Percentiles rank a stretch among this genome's conserved stretches.
Evolutionary conservation across 2,888 invertebrate species (phyloP).

Genomic region (Drepana falcataria): DNA sequence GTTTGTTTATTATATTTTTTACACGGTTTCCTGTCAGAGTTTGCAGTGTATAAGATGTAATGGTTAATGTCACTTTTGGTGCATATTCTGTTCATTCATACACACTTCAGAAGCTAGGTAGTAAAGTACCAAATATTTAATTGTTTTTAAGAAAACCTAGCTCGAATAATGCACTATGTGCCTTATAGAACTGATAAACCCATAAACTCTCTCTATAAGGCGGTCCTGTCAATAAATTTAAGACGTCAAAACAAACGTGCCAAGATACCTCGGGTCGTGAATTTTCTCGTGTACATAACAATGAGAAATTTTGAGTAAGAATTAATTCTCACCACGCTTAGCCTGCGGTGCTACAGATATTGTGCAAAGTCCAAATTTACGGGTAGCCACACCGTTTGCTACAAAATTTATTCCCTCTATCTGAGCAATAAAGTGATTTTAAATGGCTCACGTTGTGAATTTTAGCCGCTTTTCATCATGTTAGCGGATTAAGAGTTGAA

Average conservation of each 20-base stretch:
- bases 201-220: conserved; percentile 11
- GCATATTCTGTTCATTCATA: too few relatives aligned
- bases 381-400: conserved; percentile 40
- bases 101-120: too few relatives aligned
- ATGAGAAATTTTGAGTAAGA: conserved; percentile 38
- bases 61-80: too few relatives aligned
- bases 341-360: conserved; percentile 44
- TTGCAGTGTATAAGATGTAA: too few relatives aligned
- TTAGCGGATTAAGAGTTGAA: neutral
- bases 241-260: conserved; percentile 17
- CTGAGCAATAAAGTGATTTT: conserved; percentile 49
- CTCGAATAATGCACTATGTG: too few relatives aligned
- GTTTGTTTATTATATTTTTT: too few relatives aligned
- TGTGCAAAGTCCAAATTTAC: conserved; percentile 57
- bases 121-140: too few relatives aligned
- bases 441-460: conserved; percentile 40
- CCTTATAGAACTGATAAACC: neutral
- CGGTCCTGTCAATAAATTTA: conserved; percentile 31
- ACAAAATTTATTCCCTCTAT: conserved; percentile 54
- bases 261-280: conserved; percentile 25
- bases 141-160: too few relatives aligned
- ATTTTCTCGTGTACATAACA: conserved; percentile 30
- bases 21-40: too few relatives aligned
- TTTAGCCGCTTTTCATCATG: conserved; percentile 15
- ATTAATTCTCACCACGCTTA: conserved; percentile 55